Evolutionary conservation across 2,797 vertebrate genomes (phyloP), one percentile per base, ranked within the genome.

Genomic region (Linurgus olivaceus): DNA sequence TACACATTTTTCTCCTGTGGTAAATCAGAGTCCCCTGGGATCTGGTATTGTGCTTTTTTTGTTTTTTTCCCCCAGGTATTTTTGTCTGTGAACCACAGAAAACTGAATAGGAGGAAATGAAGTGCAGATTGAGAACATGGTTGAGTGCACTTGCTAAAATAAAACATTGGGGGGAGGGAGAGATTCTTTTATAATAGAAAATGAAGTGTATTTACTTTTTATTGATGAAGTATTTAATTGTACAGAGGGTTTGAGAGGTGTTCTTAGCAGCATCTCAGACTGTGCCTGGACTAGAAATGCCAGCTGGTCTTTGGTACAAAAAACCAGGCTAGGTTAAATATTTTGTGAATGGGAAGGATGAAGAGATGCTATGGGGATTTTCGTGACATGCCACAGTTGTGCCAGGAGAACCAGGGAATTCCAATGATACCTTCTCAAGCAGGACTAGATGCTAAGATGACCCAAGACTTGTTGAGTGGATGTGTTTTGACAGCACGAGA

Each of bases 101-200:
- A 93, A 92, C 79, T 97, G 97, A 97, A 97, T 97, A 95, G 96
- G 93, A 97, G 96, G 97, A 98, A 97, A 96, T 97, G 88, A 97
- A 96, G 88, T 96, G 94, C 96, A 96, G 96, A 96, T 94, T 95
- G 94, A 93, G 93, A 97, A 88, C 91, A 96, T 91, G 97, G 93
- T 96, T 96, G 95, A 97, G 93, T 96, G 94, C 94, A 96, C 94
- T 97, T 96, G 82, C 96, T 97, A 95, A 97, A 97, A 96, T 96
- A 97, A 97, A 97, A 96, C 94, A 93, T 65, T 40, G 83, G 4
- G 48, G 42, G 81, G 33, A 73, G 83, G 80, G 90, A 94, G n/a
- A 67, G 57, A 94, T 93, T 93, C 68, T 86, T 96, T 95, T 92
- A 94, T 94, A 96, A 94, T 86, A 96, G 95, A 83, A 96, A 94